A percentile compares a stretch with the other conserved stretches of the same genome.
Evolutionary conservation across 2,888 invertebrate species (phyloP).

Genomic region (Camponotus fellah): DNA sequence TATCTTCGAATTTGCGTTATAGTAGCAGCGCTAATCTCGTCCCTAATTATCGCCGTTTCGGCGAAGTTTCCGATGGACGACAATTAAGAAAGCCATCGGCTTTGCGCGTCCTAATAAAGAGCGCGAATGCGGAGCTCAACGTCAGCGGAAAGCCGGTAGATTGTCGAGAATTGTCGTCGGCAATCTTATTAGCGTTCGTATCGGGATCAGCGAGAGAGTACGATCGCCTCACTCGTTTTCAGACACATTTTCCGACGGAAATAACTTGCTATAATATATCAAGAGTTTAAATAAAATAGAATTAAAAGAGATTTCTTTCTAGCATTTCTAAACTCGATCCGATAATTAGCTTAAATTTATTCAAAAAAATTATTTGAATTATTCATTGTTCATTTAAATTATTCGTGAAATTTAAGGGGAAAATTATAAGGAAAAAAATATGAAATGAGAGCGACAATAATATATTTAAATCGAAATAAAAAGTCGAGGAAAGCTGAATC

Average conservation of each 20-base stretch:
- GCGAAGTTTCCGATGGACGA: not conserved
- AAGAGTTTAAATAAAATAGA: not conserved
- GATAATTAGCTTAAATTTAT: not conserved
- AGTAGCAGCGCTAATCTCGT: slow-evolving; percentile 4
- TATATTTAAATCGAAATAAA: slow-evolving; percentile 34
- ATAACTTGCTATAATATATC: not conserved
- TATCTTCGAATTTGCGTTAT: not conserved
- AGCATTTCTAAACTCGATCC: not conserved
- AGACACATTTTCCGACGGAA: not conserved
- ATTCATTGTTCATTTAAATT: not conserved
- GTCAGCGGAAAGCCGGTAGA: slow-evolving; percentile 59
- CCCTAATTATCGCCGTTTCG: slow-evolving; percentile 15
- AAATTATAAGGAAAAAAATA: not conserved
- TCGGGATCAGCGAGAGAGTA: slow-evolving; percentile 62
- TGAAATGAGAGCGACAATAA: not conserved
- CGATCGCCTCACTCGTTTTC: slow-evolving; percentile 54
- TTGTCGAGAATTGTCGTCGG: slow-evolving; percentile 55
- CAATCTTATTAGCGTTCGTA: slow-evolving; percentile 71
- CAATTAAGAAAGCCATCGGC: slow-evolving; percentile 65
- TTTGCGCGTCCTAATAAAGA: slow-evolving; percentile 69
- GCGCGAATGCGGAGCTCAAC: slow-evolving; percentile 59
- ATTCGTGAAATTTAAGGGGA: not conserved
- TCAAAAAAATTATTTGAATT: not conserved
- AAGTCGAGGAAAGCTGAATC: slow-evolving; percentile 33
- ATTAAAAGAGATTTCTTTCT: not conserved